Percentiles rank a stretch among this genome's conserved stretches.
Conservation (phyloP, 2,888 invertebrate genomes). For the Polyommatus icarus region DNA sequence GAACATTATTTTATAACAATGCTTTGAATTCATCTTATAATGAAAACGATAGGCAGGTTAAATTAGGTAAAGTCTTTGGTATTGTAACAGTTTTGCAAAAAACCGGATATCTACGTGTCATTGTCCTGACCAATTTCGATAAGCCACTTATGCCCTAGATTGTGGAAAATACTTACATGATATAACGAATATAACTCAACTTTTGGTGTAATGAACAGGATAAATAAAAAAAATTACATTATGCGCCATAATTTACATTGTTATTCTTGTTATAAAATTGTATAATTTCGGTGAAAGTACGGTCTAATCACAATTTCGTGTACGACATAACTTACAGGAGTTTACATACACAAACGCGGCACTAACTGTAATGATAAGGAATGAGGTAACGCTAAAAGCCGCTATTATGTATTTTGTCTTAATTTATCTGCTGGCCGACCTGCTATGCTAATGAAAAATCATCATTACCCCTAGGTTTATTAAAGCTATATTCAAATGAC, state of each 20-base stretch:
- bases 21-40: neutral
- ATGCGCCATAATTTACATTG: neutral
- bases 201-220: neutral
- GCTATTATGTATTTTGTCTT: slow-evolving; percentile 49
- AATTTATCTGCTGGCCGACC: slow-evolving; percentile 45
- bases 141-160: too few species aligned
- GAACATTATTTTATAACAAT: slow-evolving; percentile 25
- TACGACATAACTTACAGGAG: neutral
- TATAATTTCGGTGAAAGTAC: neutral
- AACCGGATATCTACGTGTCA: too few species aligned
- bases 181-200: too few species aligned
- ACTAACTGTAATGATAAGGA: slow-evolving; percentile 42
- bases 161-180: too few species aligned
- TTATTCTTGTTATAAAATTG: neutral
- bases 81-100: neutral
- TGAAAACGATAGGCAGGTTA: neutral
- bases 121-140: neutral
- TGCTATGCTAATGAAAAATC: slow-evolving; percentile 39
- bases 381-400: slow-evolving; percentile 46
- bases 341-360: slow-evolving; percentile 23
- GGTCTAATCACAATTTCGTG: slow-evolving; percentile 23
- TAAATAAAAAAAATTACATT: neutral
- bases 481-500: slow-evolving; percentile 39
- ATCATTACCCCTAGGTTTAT: slow-evolving; percentile 39
- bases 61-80: neutral